Percentiles rank a stretch among this genome's conserved stretches.
Evolutionary conservation across 2,797 vertebrate genomes (phyloP).

Genomic region (Toxotes lorentzi): DNA sequence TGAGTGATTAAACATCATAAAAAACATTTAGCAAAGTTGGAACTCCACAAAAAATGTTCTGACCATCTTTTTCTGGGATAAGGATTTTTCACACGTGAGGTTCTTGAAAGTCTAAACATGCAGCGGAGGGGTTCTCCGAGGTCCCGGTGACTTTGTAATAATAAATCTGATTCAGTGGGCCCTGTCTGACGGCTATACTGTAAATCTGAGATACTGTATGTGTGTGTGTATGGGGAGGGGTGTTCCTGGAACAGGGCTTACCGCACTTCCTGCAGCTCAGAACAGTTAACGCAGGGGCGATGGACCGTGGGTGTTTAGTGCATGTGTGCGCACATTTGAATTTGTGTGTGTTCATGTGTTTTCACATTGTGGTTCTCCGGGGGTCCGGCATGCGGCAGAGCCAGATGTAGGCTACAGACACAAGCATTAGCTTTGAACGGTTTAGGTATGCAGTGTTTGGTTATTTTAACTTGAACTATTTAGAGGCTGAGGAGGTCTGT

Average conservation of each 20-base stretch:
- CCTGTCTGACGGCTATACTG: slow-evolving; percentile 40
- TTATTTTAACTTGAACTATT: slow-evolving; percentile 57
- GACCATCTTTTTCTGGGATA: background rate
- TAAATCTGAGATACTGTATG: slow-evolving; percentile 58
- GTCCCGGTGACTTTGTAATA: slow-evolving; percentile 49
- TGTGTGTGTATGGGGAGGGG: slow-evolving; percentile 38
- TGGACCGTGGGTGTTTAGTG: slow-evolving; percentile 36
- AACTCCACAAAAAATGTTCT: background rate
- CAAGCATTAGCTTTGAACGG: slow-evolving; percentile 38
- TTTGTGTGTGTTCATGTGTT: slow-evolving; percentile 43
- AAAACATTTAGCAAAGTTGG: slow-evolving; percentile 1
- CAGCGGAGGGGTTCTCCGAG: slow-evolving; percentile 30
- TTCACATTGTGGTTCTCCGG: slow-evolving; percentile 51
- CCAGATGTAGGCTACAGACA: slow-evolving; percentile 69
- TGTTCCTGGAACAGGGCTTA: slow-evolving; percentile 77
- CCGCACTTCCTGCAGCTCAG: slow-evolving; percentile 72
- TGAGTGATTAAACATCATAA: slow-evolving; percentile 15
- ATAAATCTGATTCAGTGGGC: slow-evolving; percentile 51
- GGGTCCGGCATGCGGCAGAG: slow-evolving; percentile 40
- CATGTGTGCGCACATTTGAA: slow-evolving; percentile 15
- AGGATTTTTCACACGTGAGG: slow-evolving; percentile 20
- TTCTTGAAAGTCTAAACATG: slow-evolving; percentile 29
- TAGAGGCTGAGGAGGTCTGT: slow-evolving; percentile 13
- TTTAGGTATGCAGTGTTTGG: slow-evolving; percentile 53
- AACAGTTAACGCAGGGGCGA: slow-evolving; percentile 60